Base-by-base conservation (phyloP, 2,113 vertebrate species). In the Pampusana beccarii region DNA sequence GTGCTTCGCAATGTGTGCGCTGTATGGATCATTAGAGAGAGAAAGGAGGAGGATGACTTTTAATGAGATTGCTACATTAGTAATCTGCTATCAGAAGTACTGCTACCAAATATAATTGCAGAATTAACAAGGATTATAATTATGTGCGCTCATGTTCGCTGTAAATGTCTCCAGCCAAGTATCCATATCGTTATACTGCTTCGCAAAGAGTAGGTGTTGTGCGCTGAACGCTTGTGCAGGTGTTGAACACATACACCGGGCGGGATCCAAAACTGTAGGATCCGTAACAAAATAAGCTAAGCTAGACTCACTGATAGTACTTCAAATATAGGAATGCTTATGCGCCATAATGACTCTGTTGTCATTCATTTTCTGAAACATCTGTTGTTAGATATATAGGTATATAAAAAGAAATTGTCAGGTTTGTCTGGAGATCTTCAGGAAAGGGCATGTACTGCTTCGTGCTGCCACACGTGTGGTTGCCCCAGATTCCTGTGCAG, bases 51-150 rank as follows among this genome's bases (percentile, higher is more conserved):
- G 57, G 91, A 69, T 72, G 66, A 79, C 74, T 92, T 56, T 57
- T 96, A 96, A 92, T 70, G 79, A 92, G 64, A 86, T 94, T 85
- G 85, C 54, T 85, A 71, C 67, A 91, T 69, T 72, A 69, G 85
- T 92, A 91, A 88, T 81, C 88, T 92, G 74, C 91, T 95, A 74
- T 83, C 65, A 88, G 72, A 92, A 95, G 86, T 46, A 74, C 84
- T 89, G 61, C 75, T 74, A 86, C 69, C 67, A 80, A 92, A 94
- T 48, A 94, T 46, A 91, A 92, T 80, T 74, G 65, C 38, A 82
- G 80, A 81, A 90, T 92, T 96, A 94, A 72, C 86, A 80, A 81
- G 79, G 79, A 90, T 94, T 93, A 88, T 64, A 90, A 88, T 81
- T 78, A 93, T 67, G 42, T 67, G 83, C 1, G 44, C 50, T 64